These are phyloP conservation scores for Drosophila sp. DNA, from an alignment of 1,140 invertebrate genomes.

Conservation along the genomic window DNA sequence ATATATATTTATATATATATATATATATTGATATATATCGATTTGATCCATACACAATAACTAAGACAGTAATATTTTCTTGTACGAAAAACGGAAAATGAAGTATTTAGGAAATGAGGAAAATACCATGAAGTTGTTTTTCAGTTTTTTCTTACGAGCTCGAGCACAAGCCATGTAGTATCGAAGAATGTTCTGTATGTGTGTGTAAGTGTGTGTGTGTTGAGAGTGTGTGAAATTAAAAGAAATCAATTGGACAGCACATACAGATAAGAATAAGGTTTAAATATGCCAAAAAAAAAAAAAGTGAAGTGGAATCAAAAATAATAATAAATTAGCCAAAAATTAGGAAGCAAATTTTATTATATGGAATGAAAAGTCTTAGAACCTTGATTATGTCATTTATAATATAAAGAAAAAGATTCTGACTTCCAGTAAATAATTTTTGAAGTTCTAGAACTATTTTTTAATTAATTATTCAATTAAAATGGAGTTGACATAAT, in stretches of 20 bases:
- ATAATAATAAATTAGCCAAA: background rate
- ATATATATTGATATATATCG: constrained; percentile 42
- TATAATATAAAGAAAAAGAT: too few species aligned
- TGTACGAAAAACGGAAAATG: constrained; percentile 29
- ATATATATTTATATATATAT: constrained; percentile 39
- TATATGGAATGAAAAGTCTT: background rate
- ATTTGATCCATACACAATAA: constrained; percentile 59
- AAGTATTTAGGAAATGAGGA: constrained; percentile 8
- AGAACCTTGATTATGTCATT: too few species aligned
- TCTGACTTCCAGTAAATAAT: too few species aligned
- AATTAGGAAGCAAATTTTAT: background rate
- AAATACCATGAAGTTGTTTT: constrained; percentile 10
- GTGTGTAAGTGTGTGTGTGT: constrained; percentile 31
- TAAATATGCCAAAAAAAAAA: constrained; percentile 50
- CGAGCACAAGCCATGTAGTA: constrained; percentile 57
- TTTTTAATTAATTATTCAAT: too few species aligned
- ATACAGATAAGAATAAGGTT: constrained; percentile 31
- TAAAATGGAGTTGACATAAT: too few species aligned
- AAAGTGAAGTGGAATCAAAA: constrained; percentile 4
- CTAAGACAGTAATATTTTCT: constrained; percentile 59
- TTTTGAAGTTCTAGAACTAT: too few species aligned
- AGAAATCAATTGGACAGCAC: constrained; percentile 60
- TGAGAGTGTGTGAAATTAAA: constrained; percentile 32
- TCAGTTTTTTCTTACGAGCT: constrained; percentile 15
- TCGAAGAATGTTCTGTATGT: constrained; percentile 45